Conservation (phyloP, 2,113 vertebrate species). For the Microtus ochrogaster region DNA sequence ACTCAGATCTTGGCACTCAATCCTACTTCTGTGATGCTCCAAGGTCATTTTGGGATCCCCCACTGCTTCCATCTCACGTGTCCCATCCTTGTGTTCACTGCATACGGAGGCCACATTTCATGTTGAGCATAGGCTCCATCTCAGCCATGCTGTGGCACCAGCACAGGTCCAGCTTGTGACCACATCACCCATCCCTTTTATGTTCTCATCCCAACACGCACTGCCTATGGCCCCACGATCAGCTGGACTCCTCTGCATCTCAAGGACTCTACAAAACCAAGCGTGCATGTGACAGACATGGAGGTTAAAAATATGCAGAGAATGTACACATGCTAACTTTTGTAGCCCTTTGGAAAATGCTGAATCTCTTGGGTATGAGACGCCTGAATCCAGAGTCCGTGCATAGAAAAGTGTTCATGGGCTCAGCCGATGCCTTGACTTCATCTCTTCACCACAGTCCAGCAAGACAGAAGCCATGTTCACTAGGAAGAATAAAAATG, state of each 20-base stretch:
- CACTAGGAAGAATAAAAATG: not conserved
- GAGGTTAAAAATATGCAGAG: not conserved
- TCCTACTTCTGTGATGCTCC: not conserved
- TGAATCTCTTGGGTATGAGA: no score
- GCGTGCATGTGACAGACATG: rapidly evolving
- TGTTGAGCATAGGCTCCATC: no score
- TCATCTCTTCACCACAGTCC: no score
- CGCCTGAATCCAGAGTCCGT: rapidly evolving
- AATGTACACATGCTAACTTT: rapidly evolving
- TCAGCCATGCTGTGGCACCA: rapidly evolving
- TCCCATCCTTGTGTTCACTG: not conserved
- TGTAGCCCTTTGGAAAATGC: not conserved
- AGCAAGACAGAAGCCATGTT: not conserved
- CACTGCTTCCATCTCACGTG: no score
- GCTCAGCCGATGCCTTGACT: rapidly evolving
- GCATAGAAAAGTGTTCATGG: rapidly evolving
- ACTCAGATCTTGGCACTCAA: not conserved
- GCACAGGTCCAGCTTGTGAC: no score
- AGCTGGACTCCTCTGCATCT: no score
- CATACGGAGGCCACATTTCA: rapidly evolving
- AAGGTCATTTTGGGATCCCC: not conserved
- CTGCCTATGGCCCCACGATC: not conserved
- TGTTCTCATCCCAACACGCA: not conserved
- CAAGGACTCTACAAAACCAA: no score
- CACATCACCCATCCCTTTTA: not conserved